Evolutionary conservation across 2,888 invertebrate genomes (phyloP).

Genomic region (Clistopyga incitator): DNA sequence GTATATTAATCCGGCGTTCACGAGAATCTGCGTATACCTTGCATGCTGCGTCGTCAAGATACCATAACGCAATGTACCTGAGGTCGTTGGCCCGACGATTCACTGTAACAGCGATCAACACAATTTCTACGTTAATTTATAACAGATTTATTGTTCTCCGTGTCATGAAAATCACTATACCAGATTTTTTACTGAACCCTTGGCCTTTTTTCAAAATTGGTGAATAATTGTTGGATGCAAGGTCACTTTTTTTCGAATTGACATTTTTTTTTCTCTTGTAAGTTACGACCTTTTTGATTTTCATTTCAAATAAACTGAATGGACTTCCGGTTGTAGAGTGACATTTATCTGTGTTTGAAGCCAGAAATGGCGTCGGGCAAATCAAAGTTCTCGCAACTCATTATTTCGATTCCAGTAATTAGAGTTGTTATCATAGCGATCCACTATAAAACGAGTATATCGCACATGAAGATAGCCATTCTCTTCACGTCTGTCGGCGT

Average conservation of each 20-base stretch:
- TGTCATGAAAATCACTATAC: not conserved
- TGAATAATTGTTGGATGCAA: no score
- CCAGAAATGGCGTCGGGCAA: not conserved
- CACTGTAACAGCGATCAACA: not conserved
- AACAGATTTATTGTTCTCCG: not conserved
- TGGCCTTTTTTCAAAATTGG: no score
- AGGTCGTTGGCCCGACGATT: not conserved
- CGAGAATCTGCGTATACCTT: conserved; percentile 13
- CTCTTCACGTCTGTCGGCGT: conserved; percentile 23
- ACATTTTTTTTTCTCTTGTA: no score
- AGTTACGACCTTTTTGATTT: no score
- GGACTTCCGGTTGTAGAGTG: no score
- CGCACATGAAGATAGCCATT: conserved; percentile 43
- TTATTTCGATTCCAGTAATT: not conserved
- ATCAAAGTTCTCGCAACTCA: not conserved
- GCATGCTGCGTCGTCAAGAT: not conserved
- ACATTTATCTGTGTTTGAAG: no score
- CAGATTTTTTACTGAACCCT: not conserved
- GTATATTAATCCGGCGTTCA: conserved; percentile 44
- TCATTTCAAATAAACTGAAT: no score
- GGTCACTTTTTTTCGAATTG: no score
- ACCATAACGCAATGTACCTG: not conserved
- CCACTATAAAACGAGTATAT: not conserved
- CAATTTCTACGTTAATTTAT: not conserved
- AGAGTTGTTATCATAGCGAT: not conserved